These are phyloP conservation scores for Hoplostethus atlanticus DNA, from an alignment of 2,797 vertebrate species.

Conservation along the genomic window DNA sequence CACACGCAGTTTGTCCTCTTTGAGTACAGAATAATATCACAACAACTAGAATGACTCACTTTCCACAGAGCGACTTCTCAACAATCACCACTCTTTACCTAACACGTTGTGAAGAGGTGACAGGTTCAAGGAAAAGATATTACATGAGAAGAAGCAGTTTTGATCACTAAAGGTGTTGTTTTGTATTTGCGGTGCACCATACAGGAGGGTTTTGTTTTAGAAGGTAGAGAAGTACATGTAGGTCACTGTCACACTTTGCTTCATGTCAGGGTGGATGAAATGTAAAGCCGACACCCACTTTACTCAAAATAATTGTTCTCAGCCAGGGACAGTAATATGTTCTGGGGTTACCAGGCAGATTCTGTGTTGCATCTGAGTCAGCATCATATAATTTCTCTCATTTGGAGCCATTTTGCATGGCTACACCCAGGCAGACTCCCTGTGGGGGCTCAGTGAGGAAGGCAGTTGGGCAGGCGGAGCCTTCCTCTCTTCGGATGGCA, in stretches of 20 bases:
- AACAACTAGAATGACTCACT: conserved; percentile 17
- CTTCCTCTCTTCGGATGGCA: conserved; percentile 55
- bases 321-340: conserved; percentile 7
- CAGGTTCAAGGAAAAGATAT: neutral
- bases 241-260: neutral
- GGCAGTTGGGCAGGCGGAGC: conserved; percentile 65
- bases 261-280: neutral
- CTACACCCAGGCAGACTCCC: conserved; percentile 68
- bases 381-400: conserved; percentile 55
- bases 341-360: conserved; percentile 67
- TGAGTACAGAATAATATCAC: conserved; percentile 14
- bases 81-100: conserved; percentile 5
- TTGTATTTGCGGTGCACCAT: neutral
- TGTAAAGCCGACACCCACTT: neutral
- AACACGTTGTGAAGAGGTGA: neutral
- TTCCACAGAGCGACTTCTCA: conserved; percentile 7
- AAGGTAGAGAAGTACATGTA: neutral
- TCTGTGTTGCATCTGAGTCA: conserved; percentile 66
- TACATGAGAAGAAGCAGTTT: neutral
- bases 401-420: conserved; percentile 74
- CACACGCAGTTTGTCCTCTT: conserved; percentile 21
- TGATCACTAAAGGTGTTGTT: neutral
- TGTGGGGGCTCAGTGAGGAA: conserved; percentile 61
- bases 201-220: neutral
- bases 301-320: too few relatives aligned